Conservation (phyloP, 2,797 vertebrate species). For the Intellagama lesueurii region DNA sequence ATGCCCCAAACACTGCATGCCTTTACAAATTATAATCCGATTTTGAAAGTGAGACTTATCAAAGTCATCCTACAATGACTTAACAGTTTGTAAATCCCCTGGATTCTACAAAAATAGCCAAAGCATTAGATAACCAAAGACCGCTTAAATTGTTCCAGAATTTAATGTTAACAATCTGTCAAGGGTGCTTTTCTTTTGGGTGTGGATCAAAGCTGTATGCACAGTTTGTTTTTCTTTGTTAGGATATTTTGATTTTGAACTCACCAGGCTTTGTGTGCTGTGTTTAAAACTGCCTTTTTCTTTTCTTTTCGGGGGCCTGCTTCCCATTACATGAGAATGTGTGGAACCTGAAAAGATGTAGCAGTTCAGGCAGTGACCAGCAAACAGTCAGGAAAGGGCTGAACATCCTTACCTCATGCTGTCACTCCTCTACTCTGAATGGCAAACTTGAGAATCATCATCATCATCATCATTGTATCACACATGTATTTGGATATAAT, state of each 20-base stretch:
- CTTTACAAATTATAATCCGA: slow-evolving; percentile 67
- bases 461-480: too few relatives aligned
- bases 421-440: too few relatives aligned
- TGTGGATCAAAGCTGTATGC: slow-evolving; percentile 34
- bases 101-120: slow-evolving; percentile 47
- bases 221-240: neutral
- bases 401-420: neutral
- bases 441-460: neutral
- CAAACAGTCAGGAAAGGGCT: too few relatives aligned
- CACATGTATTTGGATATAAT: too few relatives aligned
- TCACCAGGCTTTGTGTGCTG: slow-evolving; percentile 41
- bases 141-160: slow-evolving; percentile 37
- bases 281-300: slow-evolving; percentile 44
- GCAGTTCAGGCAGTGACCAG: neutral
- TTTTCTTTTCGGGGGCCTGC: too few relatives aligned
- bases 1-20: slow-evolving; percentile 51
- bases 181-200: neutral
- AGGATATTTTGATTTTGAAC: slow-evolving; percentile 32
- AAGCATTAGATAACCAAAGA: slow-evolving; percentile 45
- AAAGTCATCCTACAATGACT: slow-evolving; percentile 60
- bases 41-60: slow-evolving; percentile 68
- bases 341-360: neutral
- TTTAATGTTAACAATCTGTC: slow-evolving; percentile 38
- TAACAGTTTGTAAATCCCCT: slow-evolving; percentile 51
- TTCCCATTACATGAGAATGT: neutral